phyloP scores from a whole-genome alignment of 1,140 invertebrate species.

The Heliconius eleuchia region DNA sequence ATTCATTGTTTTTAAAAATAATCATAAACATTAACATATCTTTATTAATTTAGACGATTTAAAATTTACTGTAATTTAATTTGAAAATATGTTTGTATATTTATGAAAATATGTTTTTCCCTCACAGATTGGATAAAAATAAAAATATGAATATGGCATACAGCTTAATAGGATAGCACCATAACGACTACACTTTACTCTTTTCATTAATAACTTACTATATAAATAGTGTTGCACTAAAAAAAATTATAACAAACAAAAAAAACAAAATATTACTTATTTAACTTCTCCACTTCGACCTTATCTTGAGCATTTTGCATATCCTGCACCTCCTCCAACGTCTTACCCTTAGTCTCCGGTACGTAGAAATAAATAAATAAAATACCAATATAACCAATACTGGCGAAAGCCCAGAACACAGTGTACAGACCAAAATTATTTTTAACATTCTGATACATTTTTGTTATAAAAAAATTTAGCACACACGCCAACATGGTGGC shows the following conservation, averaged over 20 bases:
- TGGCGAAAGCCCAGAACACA: conserved; percentile 82
- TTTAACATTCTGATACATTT: conserved; percentile 81
- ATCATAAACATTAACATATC: neutral
- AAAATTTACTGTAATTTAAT: neutral
- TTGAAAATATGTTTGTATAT: neutral
- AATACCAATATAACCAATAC: conserved; percentile 80
- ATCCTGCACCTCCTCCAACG: conserved; percentile 85
- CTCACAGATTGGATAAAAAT: neutral
- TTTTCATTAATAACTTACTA: neutral
- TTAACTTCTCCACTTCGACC: conserved; percentile 51
- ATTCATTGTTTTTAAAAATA: neutral
- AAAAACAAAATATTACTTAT: conserved; percentile 29
- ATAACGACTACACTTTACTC: neutral
- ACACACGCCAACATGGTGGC: conserved; percentile 70
- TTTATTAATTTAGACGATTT: neutral
- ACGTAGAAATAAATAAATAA: conserved; percentile 84
- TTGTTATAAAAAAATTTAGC: conserved; percentile 81
- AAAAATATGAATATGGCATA: neutral
- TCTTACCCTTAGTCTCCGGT: conserved; percentile 88
- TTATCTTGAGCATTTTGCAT: conserved; percentile 40
- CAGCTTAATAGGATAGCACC: neutral
- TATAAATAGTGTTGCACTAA: neutral
- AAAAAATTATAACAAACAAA: neutral
- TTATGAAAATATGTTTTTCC: neutral
- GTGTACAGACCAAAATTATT: conserved; percentile 81